Evolutionary conservation across 2,888 invertebrate genomes (phyloP).

Genomic region (Apodemia arnacis): DNA sequence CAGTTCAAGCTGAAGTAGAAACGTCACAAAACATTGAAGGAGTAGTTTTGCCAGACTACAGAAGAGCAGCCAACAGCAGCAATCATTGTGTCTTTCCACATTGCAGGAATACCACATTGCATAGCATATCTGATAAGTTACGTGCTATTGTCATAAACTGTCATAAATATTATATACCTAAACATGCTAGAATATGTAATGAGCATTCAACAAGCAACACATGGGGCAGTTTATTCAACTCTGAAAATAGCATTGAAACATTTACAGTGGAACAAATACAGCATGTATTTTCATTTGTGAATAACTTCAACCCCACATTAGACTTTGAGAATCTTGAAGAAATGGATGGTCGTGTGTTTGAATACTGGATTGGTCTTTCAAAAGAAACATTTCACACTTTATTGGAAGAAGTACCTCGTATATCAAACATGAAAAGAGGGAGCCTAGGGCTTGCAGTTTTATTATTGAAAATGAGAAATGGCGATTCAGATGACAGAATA

Average conservation of each 20-base stretch:
- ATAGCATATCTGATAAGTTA: too few relatives aligned
- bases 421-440: slow-evolving; percentile 18
- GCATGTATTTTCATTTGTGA: slow-evolving; percentile 37
- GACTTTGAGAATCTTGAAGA: slow-evolving; percentile 50
- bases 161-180: too few relatives aligned
- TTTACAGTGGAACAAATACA: slow-evolving; percentile 33
- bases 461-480: slow-evolving; percentile 34
- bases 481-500: slow-evolving; percentile 28
- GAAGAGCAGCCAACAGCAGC: too few relatives aligned
- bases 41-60: too few relatives aligned
- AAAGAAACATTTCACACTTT: not conserved
- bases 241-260: not conserved
- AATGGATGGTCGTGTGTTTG: slow-evolving; percentile 47
- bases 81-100: too few relatives aligned
- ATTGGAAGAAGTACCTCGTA: slow-evolving; percentile 30
- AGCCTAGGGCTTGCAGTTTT: slow-evolving; percentile 9
- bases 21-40: too few relatives aligned
- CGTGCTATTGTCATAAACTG: too few relatives aligned
- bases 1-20: too few relatives aligned
- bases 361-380: not conserved
- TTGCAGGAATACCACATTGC: too few relatives aligned
- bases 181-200: too few relatives aligned
- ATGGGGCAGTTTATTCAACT: too few relatives aligned
- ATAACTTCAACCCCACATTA: slow-evolving; percentile 13
- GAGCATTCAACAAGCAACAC: too few relatives aligned